Evolutionary conservation across 1,140 invertebrate genomes (phyloP), one percentile per base, ranked within the genome.

Genomic region (Paraescarpia echinospica): DNA sequence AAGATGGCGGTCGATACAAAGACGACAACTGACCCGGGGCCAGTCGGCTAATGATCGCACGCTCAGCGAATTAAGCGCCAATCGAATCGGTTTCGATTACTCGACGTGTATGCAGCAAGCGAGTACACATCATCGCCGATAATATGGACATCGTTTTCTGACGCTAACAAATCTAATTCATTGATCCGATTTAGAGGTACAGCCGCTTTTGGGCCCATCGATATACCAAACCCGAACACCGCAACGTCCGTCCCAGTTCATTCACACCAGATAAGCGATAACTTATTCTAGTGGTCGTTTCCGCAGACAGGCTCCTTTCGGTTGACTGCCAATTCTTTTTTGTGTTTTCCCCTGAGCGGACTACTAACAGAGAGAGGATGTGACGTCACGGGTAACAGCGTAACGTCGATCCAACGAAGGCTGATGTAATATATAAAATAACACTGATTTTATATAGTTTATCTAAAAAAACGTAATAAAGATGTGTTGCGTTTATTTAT

Each of bases 1-100:
- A 77, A 77, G 59, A 77, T 77, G 59, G 59, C 59, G 59, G 59
- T 77, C 59, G 59, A 77, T 77, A 77, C 59, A 77, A 77, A 77
- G 59, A 77, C 27, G 59, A 31, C 59, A 31, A 27, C 59, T 77
- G 59, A 77, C 59, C 59, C 59, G 59, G 59, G 59, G 59, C 22
- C 59, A 27, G 59, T 27, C 27, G 27, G 59, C 59, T 77, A 77
- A 77, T 77, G 59, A 77, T 77, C 14, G 59, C 59, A 77, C 59
- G 59, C 59, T 6, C 59, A 18, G 2, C 59, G 59, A 77, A 77
- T 77, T 77, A 77, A 77, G 59, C 9, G 59, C 59, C 59, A 77
- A 77, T 77, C 27, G 59, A 77, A 77, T 77, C 59, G 59, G 59
- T 77, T 77, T 77, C 59, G 59, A 77, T 77, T 77, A 77, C 59